Base-by-base conservation (phyloP, 1,140 invertebrate species). In the Euglossa dilemma region DNA sequence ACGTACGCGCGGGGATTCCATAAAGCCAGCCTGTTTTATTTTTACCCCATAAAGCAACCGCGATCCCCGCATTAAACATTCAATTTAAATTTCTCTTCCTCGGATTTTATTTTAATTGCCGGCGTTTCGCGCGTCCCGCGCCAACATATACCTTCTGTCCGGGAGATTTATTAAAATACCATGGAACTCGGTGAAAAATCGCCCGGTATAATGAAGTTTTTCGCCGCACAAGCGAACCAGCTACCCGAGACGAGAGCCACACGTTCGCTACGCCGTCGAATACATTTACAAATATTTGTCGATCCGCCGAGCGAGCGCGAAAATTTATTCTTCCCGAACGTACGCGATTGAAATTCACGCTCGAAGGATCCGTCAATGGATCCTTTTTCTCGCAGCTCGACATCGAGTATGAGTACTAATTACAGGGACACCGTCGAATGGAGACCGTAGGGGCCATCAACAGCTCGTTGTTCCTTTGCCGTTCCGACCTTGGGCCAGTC, bases 21-120 rank as follows among this genome's bases (percentile, higher is more conserved):
- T 50, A 67, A 82, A 76, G 76, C 45, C 73, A 59, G 72, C 57
- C 73, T 54, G 63, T 61, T 82, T 82, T 76, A 76, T 76, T 50
- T 50, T 66, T 36, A 25, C 11, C n/a, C 50, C 45, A 43, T 80
- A 67, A 67, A 67, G 50, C 52, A 66, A 50, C 52, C 14, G 28
- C 61, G 72, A 56, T 67, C 25, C 52, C 36, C 47, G 52, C 63
- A 59, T 75, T 67, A 67, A 67, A n/a, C 45, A 43, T 75, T 66
- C 52, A 57, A 82, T 67, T 76, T 74, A 54, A 64, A 80, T 74
- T 28, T 74, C 36, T n/a, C 23, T 23, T 12, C 18, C 9, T 18
- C 23, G 45, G 45, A 71, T 71, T 71, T 79, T 20, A 45, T 28
- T 78, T 69, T 59, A n/a, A 72, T 72, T 45, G 25, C 47, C 9